Percentiles rank a stretch among this genome's conserved stretches.
Evolutionary conservation across 1,140 invertebrate genomes (phyloP).

Genomic region (Zaprionus ornatus): DNA sequence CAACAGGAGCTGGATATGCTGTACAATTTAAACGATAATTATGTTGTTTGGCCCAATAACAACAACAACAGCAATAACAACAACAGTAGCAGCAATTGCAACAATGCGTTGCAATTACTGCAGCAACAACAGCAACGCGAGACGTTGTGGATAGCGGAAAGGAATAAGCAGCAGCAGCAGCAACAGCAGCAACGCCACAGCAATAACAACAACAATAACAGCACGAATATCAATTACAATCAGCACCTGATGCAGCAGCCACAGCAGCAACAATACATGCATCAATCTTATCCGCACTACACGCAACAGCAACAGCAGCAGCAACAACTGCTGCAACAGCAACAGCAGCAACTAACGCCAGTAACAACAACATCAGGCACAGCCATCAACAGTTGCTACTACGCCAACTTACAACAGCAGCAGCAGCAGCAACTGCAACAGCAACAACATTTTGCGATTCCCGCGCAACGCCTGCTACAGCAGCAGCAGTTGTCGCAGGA

Average conservation of each 20-base stretch:
- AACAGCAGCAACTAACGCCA: conserved; percentile 43
- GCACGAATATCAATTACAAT: conserved; percentile 64
- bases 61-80: conserved; percentile 17
- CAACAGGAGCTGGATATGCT: conserved; percentile 51
- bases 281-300: conserved; percentile 43
- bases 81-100: conserved; percentile 25
- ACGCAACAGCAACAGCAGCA: conserved; percentile 40
- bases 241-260: conserved; percentile 60
- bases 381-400: conserved; percentile 47
- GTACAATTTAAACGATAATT: conserved; percentile 57
- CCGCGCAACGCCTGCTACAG: conserved; percentile 45
- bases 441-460: conserved; percentile 48
- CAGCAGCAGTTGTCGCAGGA: conserved; percentile 37
- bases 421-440: conserved; percentile 30
- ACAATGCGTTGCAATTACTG: conserved; percentile 46
- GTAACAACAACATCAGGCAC: conserved; percentile 44
- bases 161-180: conserved; percentile 61
- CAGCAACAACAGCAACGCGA: conserved; percentile 50
- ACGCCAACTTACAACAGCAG: conserved; percentile 36
- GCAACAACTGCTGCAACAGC: conserved; percentile 29
- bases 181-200: conserved; percentile 44
- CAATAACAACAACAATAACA: conserved; percentile 49
- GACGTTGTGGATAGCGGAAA: conserved; percentile 46
- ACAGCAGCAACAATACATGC: conserved; percentile 49
- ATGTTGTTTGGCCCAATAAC: conserved; percentile 54